These are phyloP conservation scores for Bambusicola thoracicus DNA, from an alignment of 2,113 vertebrate genomes.

Conservation along the genomic window DNA sequence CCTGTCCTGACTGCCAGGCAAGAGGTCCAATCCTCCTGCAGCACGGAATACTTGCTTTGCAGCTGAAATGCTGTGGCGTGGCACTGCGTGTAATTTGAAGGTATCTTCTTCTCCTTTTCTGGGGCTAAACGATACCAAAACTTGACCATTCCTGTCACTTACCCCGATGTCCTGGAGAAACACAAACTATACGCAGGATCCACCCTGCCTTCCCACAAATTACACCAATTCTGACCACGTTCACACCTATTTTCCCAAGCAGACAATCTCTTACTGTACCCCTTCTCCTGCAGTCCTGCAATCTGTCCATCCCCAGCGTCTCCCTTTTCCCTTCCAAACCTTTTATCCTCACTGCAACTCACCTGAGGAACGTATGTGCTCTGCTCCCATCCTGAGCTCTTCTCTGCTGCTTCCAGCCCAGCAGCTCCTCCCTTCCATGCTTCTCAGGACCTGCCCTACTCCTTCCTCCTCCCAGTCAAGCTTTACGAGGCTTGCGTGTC, in stretches of 20 bases:
- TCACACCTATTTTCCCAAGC: fast-evolving
- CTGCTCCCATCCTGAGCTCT: neutral
- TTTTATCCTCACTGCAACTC: neutral
- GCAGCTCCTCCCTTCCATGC: neutral
- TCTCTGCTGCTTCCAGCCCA: neutral
- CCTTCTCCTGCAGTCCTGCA: neutral
- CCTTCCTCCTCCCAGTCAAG: neutral
- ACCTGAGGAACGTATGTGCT: fast-evolving
- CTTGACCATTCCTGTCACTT: fast-evolving
- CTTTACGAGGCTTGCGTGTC: neutral
- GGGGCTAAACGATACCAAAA: neutral
- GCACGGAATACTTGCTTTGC: neutral
- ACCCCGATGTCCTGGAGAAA: neutral
- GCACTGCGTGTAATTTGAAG: fast-evolving
- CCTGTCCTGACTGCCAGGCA: fast-evolving
- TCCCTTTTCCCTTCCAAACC: neutral
- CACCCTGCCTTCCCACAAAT: neutral
- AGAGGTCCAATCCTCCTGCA: fast-evolving
- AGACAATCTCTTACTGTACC: fast-evolving
- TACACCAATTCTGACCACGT: fast-evolving
- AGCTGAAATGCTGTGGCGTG: neutral
- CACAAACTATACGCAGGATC: neutral
- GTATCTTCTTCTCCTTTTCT: neutral
- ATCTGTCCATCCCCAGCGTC: fast-evolving
- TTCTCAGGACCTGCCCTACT: neutral